phyloP scores from a whole-genome alignment of 1,140 invertebrate species.

The Trichogramma pretiosum region DNA sequence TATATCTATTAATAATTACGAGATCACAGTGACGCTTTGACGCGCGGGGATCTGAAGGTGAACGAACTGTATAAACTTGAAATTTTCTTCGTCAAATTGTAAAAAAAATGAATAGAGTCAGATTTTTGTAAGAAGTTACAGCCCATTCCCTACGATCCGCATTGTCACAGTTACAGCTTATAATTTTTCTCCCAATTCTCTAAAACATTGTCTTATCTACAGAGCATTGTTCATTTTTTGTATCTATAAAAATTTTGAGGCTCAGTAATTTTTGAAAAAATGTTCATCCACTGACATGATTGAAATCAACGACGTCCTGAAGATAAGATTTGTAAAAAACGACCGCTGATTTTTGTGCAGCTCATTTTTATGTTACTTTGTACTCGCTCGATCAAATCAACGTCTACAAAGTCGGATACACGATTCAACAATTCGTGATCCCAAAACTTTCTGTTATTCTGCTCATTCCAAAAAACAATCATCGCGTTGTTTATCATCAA shows the following conservation, averaged over 20 bases:
- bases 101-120: neutral
- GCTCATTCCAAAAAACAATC: slow-evolving; percentile 27
- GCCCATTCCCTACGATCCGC: slow-evolving; percentile 45
- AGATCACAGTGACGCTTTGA: slow-evolving; percentile 49
- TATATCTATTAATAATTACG: slow-evolving; percentile 46
- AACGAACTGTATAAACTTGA: slow-evolving; percentile 35
- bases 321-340: slow-evolving; percentile 10
- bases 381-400: slow-evolving; percentile 13
- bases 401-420: slow-evolving; percentile 21
- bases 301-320: slow-evolving; percentile 3
- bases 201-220: too few species aligned
- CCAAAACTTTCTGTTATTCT: slow-evolving; percentile 20
- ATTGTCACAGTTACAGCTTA: slow-evolving; percentile 47
- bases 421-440: slow-evolving; percentile 15
- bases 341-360: too few species aligned
- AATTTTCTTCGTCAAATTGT: slow-evolving; percentile 3
- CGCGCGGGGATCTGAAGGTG: slow-evolving; percentile 44
- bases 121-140: slow-evolving; percentile 24
- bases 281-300: neutral
- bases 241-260: neutral
- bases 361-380: too few species aligned
- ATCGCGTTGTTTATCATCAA: slow-evolving; percentile 27
- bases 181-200: slow-evolving; percentile 18
- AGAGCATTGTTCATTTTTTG: too few species aligned
- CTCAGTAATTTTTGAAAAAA: neutral